Percentiles rank a stretch among this genome's conserved stretches.
These are phyloP conservation scores for Trissoscelio sp. DNA, from an alignment of 2,888 invertebrate species.

Conservation along the genomic window DNA sequence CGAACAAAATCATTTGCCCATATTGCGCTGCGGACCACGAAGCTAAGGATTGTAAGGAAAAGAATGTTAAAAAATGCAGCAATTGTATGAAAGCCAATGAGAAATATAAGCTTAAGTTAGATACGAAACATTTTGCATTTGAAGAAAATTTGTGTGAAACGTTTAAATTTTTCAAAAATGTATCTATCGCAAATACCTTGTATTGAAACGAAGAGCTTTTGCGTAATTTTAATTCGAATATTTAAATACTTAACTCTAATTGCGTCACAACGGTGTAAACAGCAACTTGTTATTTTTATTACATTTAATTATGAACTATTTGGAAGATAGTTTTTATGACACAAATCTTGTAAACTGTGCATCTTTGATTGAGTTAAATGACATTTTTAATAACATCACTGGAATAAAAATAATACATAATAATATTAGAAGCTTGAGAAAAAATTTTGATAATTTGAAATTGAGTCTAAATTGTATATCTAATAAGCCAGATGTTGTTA, in stretches of 20 bases:
- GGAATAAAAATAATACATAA: conserved; percentile 14
- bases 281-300: not conserved
- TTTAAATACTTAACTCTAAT: not conserved
- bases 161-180: conserved; percentile 22
- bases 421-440: conserved; percentile 12
- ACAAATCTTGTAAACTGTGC: not conserved
- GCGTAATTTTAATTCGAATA: too few species aligned
- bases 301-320: not conserved
- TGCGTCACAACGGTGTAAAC: not conserved
- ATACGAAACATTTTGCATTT: too few species aligned
- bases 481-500: conserved; percentile 3
- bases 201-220: not conserved
- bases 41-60: not conserved
- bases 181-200: not conserved
- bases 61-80: conserved; percentile 6
- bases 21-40: too few species aligned
- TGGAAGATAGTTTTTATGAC: not conserved
- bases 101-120: too few species aligned
- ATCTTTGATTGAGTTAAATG: not conserved
- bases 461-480: not conserved
- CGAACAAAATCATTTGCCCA: not conserved
- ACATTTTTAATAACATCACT: not conserved
- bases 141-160: conserved; percentile 13
- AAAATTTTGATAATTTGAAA: conserved; percentile 13
- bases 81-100: too few species aligned